Conservation (phyloP, 2,797 vertebrate species). For the Anguilla megastoma region DNA sequence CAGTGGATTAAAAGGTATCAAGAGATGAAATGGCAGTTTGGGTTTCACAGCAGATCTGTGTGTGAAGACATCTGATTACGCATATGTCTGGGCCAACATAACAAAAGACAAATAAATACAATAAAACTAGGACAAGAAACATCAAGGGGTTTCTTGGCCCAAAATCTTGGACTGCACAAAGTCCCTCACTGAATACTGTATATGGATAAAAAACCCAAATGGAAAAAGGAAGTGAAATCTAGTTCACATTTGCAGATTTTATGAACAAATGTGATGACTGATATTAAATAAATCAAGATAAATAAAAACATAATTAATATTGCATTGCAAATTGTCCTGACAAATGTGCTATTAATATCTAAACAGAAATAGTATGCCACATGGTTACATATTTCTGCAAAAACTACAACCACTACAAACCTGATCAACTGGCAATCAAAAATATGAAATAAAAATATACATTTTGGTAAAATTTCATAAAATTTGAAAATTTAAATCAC, state of each 20-base stretch:
- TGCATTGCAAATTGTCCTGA: too few relatives aligned
- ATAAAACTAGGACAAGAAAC: not conserved
- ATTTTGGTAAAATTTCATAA: too few relatives aligned
- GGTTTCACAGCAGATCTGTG: not conserved
- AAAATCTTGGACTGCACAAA: not conserved
- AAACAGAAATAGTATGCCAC: too few relatives aligned
- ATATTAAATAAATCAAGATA: too few relatives aligned
- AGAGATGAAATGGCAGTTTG: not conserved
- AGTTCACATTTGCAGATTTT: not conserved
- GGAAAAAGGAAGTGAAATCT: not conserved
- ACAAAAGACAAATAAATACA: not conserved
- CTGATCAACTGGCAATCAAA: too few relatives aligned
- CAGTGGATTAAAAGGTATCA: constrained; percentile 1
- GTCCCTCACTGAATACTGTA: not conserved
- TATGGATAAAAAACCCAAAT: not conserved
- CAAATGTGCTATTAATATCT: too few relatives aligned
- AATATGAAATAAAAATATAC: not conserved
- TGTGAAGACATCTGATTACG: not conserved
- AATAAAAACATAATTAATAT: too few relatives aligned
- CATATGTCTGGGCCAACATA: not conserved
- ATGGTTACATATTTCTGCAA: too few relatives aligned
- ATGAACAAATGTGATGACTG: not conserved
- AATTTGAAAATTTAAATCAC: too few relatives aligned
- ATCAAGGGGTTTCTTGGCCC: not conserved
- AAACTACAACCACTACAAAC: too few relatives aligned